These are phyloP conservation scores for Diorhabda carinulata DNA, from an alignment of 1,140 invertebrate genomes.

Conservation along the genomic window DNA sequence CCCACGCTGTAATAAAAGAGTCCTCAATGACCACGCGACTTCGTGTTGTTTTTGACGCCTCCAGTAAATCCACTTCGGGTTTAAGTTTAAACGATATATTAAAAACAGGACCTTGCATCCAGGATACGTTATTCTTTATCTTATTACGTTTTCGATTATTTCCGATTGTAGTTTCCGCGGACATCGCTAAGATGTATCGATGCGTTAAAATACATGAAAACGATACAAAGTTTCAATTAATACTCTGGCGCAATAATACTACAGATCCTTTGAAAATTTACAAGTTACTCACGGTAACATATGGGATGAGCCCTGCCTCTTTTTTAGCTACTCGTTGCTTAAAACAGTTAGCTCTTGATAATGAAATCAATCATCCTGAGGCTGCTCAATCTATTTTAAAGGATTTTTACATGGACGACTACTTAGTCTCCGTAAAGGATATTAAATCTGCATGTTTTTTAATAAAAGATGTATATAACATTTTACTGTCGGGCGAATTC, in stretches of 20 bases:
- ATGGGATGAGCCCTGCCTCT: slow-evolving; percentile 44
- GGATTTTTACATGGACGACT: slow-evolving; percentile 51
- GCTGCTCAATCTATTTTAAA: slow-evolving; percentile 33
- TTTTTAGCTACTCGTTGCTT: slow-evolving; percentile 42
- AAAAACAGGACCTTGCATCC: slow-evolving; percentile 24
- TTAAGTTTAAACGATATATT: slow-evolving; percentile 6
- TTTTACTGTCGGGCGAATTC: too few species aligned
- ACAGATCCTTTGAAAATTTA: slow-evolving; percentile 35
- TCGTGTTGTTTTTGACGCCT: slow-evolving; percentile 8
- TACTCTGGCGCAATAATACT: slow-evolving; percentile 45
- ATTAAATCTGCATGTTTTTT: slow-evolving; percentile 22
- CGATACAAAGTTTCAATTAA: slow-evolving; percentile 37
- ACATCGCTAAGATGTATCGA: slow-evolving; percentile 45
- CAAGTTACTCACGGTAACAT: slow-evolving; percentile 45
- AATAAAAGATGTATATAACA: too few species aligned
- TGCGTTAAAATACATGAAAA: background rate
- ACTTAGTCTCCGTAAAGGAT: slow-evolving; percentile 42
- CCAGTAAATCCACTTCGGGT: background rate
- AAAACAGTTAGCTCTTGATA: slow-evolving; percentile 35
- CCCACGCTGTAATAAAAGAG: background rate
- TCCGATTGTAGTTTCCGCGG: slow-evolving; percentile 36
- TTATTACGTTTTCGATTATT: slow-evolving; percentile 41
- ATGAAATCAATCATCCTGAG: slow-evolving; percentile 37
- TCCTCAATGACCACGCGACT: background rate
- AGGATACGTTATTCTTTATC: slow-evolving; percentile 36